Evolutionary conservation across 2,113 vertebrate species (phyloP).

Genomic region (Ranitomeya imitator): DNA sequence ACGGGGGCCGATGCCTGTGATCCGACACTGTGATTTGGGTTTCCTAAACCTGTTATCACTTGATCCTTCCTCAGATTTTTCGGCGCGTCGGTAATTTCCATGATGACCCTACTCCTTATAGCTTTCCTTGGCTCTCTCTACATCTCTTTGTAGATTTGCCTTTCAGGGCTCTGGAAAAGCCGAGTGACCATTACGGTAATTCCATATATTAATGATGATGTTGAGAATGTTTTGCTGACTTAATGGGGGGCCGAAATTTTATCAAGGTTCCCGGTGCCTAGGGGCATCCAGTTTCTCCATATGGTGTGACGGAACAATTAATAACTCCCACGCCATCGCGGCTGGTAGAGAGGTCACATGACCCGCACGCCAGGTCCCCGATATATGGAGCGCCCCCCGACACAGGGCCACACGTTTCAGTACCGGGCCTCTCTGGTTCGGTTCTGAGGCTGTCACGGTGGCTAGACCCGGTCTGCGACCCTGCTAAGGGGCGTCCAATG

Average conservation of each 20-base stretch:
- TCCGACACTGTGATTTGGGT: neutral
- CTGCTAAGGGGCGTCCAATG: too few species aligned
- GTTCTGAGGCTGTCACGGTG: too few species aligned
- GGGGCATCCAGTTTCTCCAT: neutral
- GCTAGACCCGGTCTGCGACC: too few species aligned
- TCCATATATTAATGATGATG: neutral
- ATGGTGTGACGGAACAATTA: conserved; percentile 15
- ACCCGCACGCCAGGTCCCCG: neutral
- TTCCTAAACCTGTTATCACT: conserved; percentile 12
- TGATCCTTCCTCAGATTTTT: neutral
- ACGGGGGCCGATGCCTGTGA: neutral
- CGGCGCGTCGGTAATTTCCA: neutral
- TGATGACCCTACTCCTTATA: too few species aligned
- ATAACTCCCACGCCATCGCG: neutral
- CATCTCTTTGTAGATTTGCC: neutral
- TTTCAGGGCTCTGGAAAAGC: neutral
- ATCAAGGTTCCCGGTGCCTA: neutral
- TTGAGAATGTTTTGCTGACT: neutral
- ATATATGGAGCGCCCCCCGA: too few species aligned
- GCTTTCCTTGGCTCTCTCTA: neutral
- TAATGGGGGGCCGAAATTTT: neutral
- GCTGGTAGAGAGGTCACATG: conserved; percentile 5
- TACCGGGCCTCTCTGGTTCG: too few species aligned
- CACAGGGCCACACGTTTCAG: too few species aligned
- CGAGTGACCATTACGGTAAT: neutral